phyloP scores from a whole-genome alignment of 2,888 invertebrate genomes.

The Stratiomys singularior region DNA sequence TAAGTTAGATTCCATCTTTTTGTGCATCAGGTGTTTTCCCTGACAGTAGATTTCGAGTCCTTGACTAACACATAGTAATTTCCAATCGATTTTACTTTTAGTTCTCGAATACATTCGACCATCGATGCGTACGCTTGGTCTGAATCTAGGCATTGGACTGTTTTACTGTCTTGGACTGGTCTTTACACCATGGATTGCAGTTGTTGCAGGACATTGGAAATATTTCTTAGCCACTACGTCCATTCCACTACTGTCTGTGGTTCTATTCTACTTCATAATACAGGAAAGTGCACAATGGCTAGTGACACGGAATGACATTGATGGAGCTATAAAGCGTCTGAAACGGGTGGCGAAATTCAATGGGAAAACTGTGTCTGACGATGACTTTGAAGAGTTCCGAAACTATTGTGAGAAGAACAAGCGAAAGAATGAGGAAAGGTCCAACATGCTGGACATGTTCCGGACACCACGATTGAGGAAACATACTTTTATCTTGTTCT shows the following conservation, averaged over 20 bases:
- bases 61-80: too few relatives aligned
- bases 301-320: slow-evolving; percentile 68
- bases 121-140: slow-evolving; percentile 69
- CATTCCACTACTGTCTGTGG: slow-evolving; percentile 66
- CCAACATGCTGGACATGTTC: slow-evolving; percentile 67
- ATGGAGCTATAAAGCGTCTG: slow-evolving; percentile 68
- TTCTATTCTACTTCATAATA: slow-evolving; percentile 67
- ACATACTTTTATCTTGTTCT: slow-evolving; percentile 67
- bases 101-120: slow-evolving; percentile 72
- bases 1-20: too few relatives aligned
- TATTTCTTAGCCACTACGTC: slow-evolving; percentile 68
- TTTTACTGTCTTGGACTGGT: slow-evolving; percentile 71
- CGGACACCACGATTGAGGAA: slow-evolving; percentile 68
- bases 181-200: slow-evolving; percentile 68
- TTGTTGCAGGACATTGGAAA: slow-evolving; percentile 67
- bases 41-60: too few relatives aligned
- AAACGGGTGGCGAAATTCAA: slow-evolving; percentile 69
- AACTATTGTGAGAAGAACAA: slow-evolving; percentile 62
- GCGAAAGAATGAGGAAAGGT: slow-evolving; percentile 55
- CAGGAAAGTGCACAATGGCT: slow-evolving; percentile 74
- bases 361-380: slow-evolving; percentile 64
- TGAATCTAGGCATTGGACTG: slow-evolving; percentile 70
- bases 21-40: too few relatives aligned
- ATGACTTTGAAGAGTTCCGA: slow-evolving; percentile 63
- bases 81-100: slow-evolving; percentile 55